These are phyloP conservation scores for Venustaconcha ellipsiformis DNA, from an alignment of 1,140 invertebrate genomes.

Conservation along the genomic window DNA sequence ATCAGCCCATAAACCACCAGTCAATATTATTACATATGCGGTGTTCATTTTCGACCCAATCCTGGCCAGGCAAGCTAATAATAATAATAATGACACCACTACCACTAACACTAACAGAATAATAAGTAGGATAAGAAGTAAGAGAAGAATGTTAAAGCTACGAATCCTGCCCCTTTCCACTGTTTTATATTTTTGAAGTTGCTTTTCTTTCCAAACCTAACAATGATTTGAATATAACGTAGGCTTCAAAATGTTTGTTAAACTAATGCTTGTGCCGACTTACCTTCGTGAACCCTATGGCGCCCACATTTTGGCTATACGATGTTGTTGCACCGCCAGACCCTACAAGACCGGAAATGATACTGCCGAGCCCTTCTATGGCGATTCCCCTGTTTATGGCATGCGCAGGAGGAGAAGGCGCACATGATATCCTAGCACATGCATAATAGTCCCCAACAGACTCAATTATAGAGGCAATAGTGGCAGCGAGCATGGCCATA, in stretches of 20 bases:
- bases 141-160: not conserved
- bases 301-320: slow-evolving; percentile 87
- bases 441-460: slow-evolving; percentile 92
- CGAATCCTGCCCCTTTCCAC: not conserved
- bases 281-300: slow-evolving; percentile 80
- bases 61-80: not conserved
- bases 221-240: not conserved
- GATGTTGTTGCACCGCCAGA: slow-evolving; percentile 89
- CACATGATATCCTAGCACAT: slow-evolving; percentile 84
- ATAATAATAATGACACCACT: not conserved
- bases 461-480: slow-evolving; percentile 87
- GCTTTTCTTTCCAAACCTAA: not conserved
- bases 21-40: no score
- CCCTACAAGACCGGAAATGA: slow-evolving; percentile 86
- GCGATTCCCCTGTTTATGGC: slow-evolving; percentile 75
- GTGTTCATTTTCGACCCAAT: not conserved
- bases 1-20: no score
- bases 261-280: not conserved
- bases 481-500: slow-evolving; percentile 87
- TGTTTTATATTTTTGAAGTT: not conserved
- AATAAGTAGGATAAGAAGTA: not conserved
- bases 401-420: slow-evolving; percentile 84
- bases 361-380: slow-evolving; percentile 86
- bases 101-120: not conserved
- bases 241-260: not conserved